Percentiles rank a stretch among this genome's conserved stretches.
These are phyloP conservation scores for Lasioglossum baleicum DNA, from an alignment of 1,140 invertebrate genomes.

Conservation along the genomic window DNA sequence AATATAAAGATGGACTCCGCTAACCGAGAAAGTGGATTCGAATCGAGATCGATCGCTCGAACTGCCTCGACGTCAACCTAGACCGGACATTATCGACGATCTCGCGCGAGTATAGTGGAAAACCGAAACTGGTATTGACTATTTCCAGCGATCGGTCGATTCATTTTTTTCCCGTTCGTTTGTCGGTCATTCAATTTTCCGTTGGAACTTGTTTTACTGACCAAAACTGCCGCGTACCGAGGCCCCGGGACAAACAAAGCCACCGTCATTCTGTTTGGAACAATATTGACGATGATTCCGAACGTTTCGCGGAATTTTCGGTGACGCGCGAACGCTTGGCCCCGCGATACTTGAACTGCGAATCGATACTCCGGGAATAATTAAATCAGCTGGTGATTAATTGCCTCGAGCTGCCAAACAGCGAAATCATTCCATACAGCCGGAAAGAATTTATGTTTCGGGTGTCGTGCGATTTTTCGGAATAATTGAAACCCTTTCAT, in stretches of 20 bases:
- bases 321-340: too few species aligned
- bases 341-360: not conserved
- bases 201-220: not conserved
- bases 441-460: too few species aligned
- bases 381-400: not conserved
- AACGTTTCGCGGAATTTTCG: not conserved
- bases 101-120: not conserved
- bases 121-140: not conserved
- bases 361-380: not conserved
- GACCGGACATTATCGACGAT: too few species aligned
- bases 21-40: too few species aligned
- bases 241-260: not conserved
- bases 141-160: not conserved
- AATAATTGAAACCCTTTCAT: too few species aligned
- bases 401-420: too few species aligned
- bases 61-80: too few species aligned
- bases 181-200: not conserved
- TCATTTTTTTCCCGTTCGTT: not conserved
- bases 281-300: slow-evolving; percentile 7
- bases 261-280: not conserved
- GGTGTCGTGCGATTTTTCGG: too few species aligned
- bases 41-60: too few species aligned
- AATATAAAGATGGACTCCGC: too few species aligned
- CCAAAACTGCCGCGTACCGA: not conserved
- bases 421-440: too few species aligned